A percentile compares a stretch with the other conserved stretches of the same genome.
Evolutionary conservation across 2,888 invertebrate species (phyloP).

Genomic region (Hoplodrina ambigua): DNA sequence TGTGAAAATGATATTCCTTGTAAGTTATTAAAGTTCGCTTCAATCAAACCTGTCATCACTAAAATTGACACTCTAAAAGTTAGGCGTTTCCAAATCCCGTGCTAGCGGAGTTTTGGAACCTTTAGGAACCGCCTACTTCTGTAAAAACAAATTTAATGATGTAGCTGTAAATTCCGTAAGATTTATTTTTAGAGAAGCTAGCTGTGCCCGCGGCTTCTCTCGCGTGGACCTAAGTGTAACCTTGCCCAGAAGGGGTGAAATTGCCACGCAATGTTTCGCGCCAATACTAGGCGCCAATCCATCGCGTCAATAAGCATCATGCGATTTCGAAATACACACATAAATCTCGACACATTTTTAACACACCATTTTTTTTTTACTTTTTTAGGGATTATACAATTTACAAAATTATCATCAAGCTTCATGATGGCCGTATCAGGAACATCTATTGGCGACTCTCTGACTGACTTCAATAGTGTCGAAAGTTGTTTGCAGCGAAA

Average conservation of each 20-base stretch:
- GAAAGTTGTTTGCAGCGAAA: conserved; percentile 57
- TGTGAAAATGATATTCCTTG: conserved; percentile 58
- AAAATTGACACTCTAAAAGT: not conserved
- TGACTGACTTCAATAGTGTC: conserved; percentile 19
- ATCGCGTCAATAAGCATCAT: too few relatives aligned
- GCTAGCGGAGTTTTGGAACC: not conserved
- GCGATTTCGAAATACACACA: too few relatives aligned
- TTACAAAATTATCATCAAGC: conserved; percentile 57
- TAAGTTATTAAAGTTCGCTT: conserved; percentile 33
- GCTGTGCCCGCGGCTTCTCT: too few relatives aligned
- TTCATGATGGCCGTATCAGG: conserved; percentile 58
- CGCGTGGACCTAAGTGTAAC: too few relatives aligned
- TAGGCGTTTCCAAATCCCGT: not conserved
- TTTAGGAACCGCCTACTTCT: not conserved
- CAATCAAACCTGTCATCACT: not conserved
- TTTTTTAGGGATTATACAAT: conserved; percentile 63
- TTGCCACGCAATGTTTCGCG: too few relatives aligned
- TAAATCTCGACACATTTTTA: too few relatives aligned
- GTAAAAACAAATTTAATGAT: not conserved
- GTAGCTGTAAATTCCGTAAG: too few relatives aligned
- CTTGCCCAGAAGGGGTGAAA: too few relatives aligned
- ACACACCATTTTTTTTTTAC: too few relatives aligned
- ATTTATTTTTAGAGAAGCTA: too few relatives aligned
- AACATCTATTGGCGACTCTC: conserved; percentile 36
- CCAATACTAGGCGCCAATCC: too few relatives aligned